These are phyloP conservation scores for Acestrorhynchus altus DNA, from an alignment of 2,797 vertebrate genomes.

Conservation along the genomic window DNA sequence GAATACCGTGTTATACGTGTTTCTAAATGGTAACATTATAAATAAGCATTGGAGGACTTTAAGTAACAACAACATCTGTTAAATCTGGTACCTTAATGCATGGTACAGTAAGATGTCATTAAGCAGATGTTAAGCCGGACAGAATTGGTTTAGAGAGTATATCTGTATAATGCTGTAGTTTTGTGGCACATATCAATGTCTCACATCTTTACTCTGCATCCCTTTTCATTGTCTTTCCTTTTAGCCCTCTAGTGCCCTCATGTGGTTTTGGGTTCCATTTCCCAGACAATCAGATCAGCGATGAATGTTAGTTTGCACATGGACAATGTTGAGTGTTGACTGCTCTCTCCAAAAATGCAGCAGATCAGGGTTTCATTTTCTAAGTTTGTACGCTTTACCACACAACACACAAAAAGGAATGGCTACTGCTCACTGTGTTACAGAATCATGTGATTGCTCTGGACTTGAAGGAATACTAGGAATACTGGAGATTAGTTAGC, in stretches of 20 bases:
- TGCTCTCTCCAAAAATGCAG: not conserved
- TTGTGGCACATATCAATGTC: no score
- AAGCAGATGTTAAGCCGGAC: no score
- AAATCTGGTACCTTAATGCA: no score
- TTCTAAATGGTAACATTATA: no score
- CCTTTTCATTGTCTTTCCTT: not conserved
- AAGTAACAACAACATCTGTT: no score
- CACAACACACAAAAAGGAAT: not conserved
- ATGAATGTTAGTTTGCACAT: constrained; percentile 7
- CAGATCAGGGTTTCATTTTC: not conserved
- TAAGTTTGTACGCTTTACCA: not conserved
- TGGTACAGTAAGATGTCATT: no score
- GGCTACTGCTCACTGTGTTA: constrained; percentile 4
- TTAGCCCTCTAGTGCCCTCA: not conserved
- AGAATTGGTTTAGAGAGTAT: no score
- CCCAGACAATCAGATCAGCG: not conserved
- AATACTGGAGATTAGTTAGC: not conserved
- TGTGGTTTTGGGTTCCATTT: not conserved
- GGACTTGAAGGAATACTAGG: not conserved
- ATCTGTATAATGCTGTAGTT: no score
- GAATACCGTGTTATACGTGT: no score
- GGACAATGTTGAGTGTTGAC: not conserved
- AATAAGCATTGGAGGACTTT: no score
- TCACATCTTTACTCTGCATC: no score
- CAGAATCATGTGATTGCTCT: not conserved